Evolutionary conservation across 2,797 vertebrate genomes (phyloP).

Genomic region (Chloroceryle inda): DNA sequence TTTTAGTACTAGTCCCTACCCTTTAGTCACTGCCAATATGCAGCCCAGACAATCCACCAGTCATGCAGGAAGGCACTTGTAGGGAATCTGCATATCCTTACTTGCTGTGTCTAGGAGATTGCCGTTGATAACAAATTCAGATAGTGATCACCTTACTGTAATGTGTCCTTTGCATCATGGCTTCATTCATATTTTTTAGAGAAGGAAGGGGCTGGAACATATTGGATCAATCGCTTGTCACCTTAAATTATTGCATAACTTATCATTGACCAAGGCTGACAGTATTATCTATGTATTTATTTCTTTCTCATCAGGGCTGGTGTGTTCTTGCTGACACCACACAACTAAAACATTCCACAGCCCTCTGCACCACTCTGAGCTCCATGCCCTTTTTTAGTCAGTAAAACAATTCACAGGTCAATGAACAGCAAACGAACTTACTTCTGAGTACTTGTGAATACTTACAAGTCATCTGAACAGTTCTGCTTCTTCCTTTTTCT

Average conservation of each 20-base stretch:
- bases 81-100: not conserved
- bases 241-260: constrained; percentile 41
- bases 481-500: not conserved
- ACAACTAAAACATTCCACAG: not conserved
- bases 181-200: not conserved
- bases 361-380: not conserved
- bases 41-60: not conserved
- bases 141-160: not conserved
- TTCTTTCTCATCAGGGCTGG: not conserved
- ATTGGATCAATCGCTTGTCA: constrained; percentile 18
- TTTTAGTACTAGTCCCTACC: not conserved
- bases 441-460: not conserved
- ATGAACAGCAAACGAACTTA: not conserved
- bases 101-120: not conserved
- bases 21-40: not conserved
- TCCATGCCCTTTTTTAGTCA: not conserved
- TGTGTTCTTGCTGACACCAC: not conserved
- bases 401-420: constrained; percentile 13
- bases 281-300: not conserved
- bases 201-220: not conserved
- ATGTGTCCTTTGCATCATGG: not conserved
- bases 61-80: fast-evolving
- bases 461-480: not conserved
- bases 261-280: not conserved
- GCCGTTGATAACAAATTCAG: not conserved